These are phyloP conservation scores for Exaiptasia diaphana DNA, from an alignment of 64 coral and sea anemone species.

Conservation along the genomic window DNA sequence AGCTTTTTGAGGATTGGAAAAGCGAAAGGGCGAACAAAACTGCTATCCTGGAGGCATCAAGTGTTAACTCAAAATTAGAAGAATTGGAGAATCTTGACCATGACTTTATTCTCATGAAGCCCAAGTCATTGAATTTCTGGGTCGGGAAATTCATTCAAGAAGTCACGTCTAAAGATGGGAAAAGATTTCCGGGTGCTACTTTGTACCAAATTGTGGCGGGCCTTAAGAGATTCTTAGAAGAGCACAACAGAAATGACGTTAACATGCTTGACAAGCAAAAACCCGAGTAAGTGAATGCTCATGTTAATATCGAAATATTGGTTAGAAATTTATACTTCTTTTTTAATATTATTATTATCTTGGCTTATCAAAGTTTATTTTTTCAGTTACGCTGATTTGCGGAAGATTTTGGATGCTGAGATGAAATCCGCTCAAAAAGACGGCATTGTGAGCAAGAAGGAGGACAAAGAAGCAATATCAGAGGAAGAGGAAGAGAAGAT, in stretches of 20 bases:
- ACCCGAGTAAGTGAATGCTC: background rate
- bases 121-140: background rate
- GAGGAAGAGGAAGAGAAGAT: background rate
- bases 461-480: background rate
- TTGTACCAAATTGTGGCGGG: constrained; percentile 4
- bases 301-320: constrained; percentile 4
- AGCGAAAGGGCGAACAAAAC: background rate
- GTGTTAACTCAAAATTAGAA: background rate
- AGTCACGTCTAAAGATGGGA: constrained; percentile 53
- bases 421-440: background rate
- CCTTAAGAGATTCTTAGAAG: background rate
- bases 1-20: background rate
- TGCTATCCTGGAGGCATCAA: background rate
- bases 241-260: background rate
- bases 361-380: background rate
- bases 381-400: background rate
- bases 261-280: constrained; percentile 19
- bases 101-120: background rate
- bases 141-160: constrained; percentile 49
- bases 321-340: constrained; percentile 2
- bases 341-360: background rate
- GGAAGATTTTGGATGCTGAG: background rate
- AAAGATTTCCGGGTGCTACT: constrained; percentile 16
- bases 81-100: background rate
- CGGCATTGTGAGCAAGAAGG: background rate